These are phyloP conservation scores for Tetranychus piercei DNA, from an alignment of 2,888 invertebrate genomes.

Conservation along the genomic window DNA sequence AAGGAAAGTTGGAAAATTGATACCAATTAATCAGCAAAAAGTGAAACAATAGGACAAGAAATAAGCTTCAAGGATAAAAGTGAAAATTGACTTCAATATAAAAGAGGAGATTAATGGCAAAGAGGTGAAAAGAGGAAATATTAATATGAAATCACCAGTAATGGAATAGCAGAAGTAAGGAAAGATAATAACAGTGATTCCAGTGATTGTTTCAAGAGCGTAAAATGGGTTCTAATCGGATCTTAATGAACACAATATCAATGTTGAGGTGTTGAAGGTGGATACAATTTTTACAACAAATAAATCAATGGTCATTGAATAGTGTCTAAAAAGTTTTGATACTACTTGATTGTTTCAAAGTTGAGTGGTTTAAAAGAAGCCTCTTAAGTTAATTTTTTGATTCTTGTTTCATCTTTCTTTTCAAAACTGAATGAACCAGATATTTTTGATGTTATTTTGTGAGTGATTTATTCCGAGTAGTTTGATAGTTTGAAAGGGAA, in stretches of 20 bases:
- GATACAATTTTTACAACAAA: neutral
- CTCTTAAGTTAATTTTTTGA: neutral
- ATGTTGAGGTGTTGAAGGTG: neutral
- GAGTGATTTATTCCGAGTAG: too few species aligned
- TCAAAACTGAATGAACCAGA: too few species aligned
- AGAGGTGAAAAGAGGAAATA: neutral
- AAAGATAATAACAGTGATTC: neutral
- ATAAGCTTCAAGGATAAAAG: neutral
- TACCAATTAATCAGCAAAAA: neutral
- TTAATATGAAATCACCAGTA: neutral
- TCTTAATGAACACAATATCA: neutral
- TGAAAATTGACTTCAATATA: neutral
- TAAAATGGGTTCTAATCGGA: neutral
- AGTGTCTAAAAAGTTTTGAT: neutral
- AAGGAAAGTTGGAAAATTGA: neutral
- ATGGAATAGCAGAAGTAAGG: neutral
- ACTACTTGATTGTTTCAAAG: neutral
- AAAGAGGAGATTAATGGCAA: neutral
- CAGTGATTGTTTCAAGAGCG: neutral
- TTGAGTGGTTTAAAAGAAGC: neutral
- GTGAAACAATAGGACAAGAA: neutral
- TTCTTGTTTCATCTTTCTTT: neutral
- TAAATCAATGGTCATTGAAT: neutral
- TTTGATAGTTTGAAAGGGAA: too few species aligned
- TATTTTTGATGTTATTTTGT: too few species aligned